phyloP scores from a whole-genome alignment of 2,113 vertebrate species.

The Aspiorhynchus laticeps region DNA sequence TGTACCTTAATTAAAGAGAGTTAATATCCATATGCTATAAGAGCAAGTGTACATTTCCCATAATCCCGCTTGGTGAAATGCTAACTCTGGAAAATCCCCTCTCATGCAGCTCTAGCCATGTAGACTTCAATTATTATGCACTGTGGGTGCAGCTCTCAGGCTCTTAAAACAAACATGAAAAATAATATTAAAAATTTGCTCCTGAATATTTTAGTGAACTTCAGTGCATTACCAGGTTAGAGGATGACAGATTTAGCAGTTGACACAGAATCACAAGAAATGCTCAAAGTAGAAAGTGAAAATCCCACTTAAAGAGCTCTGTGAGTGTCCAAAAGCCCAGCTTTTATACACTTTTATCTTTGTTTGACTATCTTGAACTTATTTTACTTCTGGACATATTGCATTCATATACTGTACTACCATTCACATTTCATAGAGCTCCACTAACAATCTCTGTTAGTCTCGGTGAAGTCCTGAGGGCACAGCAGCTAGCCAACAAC shows the following conservation, averaged over 20 bases:
- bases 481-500: not conserved
- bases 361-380: not conserved
- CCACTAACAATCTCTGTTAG: not conserved
- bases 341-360: not conserved
- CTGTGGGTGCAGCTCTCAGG: not conserved
- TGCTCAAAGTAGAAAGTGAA: slow-evolving; percentile 8
- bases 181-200: slow-evolving; percentile 37
- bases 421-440: no score
- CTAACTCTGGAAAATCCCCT: slow-evolving; percentile 12
- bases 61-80: not conserved
- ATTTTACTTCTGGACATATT: no score
- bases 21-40: not conserved
- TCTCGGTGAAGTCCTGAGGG: not conserved
- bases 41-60: not conserved
- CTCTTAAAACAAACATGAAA: slow-evolving; percentile 39
- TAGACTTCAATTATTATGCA: slow-evolving; percentile 20
- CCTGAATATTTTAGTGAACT: slow-evolving; percentile 41
- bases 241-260: slow-evolving; percentile 20
- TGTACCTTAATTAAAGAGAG: not conserved
- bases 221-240: slow-evolving; percentile 12
- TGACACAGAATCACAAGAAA: slow-evolving; percentile 13
- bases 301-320: not conserved
- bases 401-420: no score
- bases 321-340: not conserved
- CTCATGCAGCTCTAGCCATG: not conserved